A percentile compares a stretch with the other conserved stretches of the same genome.
Conservation (phyloP, 2,797 vertebrate species). For the Synaphobranchus kaupii region DNA sequence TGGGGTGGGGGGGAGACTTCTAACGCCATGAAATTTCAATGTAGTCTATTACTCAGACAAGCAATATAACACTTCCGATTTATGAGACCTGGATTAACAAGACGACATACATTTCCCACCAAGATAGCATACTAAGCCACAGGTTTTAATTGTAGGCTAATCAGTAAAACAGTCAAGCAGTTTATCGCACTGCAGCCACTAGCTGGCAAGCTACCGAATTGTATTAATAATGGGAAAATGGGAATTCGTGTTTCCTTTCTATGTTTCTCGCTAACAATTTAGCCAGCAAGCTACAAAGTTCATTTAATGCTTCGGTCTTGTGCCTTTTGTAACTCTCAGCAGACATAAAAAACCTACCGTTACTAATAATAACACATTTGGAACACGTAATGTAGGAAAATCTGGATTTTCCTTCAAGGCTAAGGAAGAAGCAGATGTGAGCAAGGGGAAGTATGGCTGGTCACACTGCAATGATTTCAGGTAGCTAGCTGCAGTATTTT, state of each 20-base stretch:
- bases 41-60: background rate
- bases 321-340: constrained; percentile 17
- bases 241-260: constrained; percentile 26
- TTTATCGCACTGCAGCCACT: constrained; percentile 6
- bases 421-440: background rate
- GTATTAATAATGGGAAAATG: too few species aligned
- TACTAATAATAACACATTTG: constrained; percentile 9
- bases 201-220: constrained; percentile 25
- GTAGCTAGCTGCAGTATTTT: constrained; percentile 38
- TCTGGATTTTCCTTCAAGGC: background rate
- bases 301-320: constrained; percentile 13
- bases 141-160: constrained; percentile 24
- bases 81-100: background rate
- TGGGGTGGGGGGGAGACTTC: background rate
- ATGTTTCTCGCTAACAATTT: constrained; percentile 22
- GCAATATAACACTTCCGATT: background rate
- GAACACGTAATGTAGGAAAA: background rate
- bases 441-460: constrained; percentile 34
- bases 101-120: constrained; percentile 12
- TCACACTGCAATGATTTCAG: constrained; percentile 32
- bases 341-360: constrained; percentile 26
- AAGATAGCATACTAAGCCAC: constrained; percentile 19
- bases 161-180: constrained; percentile 26
- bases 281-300: constrained; percentile 30
- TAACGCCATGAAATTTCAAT: background rate